A percentile compares a stretch with the other conserved stretches of the same genome.
These are phyloP conservation scores for Macrosiphum euphorbiae DNA, from an alignment of 2,888 invertebrate genomes.

Conservation along the genomic window DNA sequence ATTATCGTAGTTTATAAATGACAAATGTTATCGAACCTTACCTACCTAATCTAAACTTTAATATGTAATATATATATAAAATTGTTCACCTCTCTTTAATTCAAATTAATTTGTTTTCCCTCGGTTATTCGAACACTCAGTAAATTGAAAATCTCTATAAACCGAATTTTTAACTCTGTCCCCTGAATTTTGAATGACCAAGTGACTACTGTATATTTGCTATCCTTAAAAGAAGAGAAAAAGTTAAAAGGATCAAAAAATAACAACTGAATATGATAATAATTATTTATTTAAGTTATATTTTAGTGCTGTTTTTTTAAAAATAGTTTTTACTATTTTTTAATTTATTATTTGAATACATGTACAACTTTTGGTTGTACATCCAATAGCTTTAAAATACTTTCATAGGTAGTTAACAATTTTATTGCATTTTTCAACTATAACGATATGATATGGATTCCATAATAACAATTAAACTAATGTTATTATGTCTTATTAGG, in stretches of 20 bases:
- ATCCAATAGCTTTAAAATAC: neutral
- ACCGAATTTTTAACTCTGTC: too few species aligned
- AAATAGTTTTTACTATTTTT: neutral
- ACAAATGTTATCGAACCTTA: too few species aligned
- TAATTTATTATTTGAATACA: neutral
- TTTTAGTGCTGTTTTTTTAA: neutral
- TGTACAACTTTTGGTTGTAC: neutral
- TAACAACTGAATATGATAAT: neutral
- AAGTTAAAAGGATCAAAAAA: neutral
- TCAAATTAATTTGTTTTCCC: too few species aligned
- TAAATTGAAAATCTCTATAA: too few species aligned
- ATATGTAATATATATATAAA: too few species aligned
- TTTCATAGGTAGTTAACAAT: neutral
- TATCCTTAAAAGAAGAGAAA: neutral
- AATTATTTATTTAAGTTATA: neutral
- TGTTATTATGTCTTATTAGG: neutral
- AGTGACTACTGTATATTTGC: too few species aligned
- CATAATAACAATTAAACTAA: neutral
- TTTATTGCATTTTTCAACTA: neutral
- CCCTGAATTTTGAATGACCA: too few species aligned
- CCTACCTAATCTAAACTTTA: too few species aligned
- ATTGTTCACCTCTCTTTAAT: too few species aligned
- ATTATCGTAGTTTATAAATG: too few species aligned
- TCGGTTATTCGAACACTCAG: too few species aligned
- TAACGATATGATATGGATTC: neutral